Evolutionary conservation across 2,797 vertebrate species (phyloP), one percentile per base, ranked within the genome.

Genomic region (Nasua narica): DNA sequence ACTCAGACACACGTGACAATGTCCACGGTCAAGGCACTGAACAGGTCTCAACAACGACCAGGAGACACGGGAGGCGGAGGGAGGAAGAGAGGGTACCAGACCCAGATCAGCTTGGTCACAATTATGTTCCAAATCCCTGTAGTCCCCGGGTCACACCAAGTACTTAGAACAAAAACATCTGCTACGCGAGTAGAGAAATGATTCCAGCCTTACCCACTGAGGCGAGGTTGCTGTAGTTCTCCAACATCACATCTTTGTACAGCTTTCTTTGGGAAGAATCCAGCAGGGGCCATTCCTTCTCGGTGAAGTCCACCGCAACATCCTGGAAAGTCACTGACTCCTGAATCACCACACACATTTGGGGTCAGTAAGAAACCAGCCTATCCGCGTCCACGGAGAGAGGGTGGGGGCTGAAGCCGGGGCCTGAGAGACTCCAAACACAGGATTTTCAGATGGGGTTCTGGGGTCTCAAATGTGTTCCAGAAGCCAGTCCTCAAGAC

Each of bases 181-280:
- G 25, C 27, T 29, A 48, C 32, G 29, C 2, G 13, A 84, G 25
- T 4, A 3, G 27, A 76, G 35, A 87, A 70, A 37, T 0, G n/a
- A 16, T 4, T 23, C 54, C 10, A 48, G 87, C 67, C 95, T 95
- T 93, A 98, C 97, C 98, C 18, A 98, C 52, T 0, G 93, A 97
- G 18, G 92, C 79, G 18, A 98, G 95, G 92, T 96, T 97, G 76
- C 90, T 97, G 2, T 98, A 98, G 94, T 98, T 98, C 94, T 98
- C 97, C 83, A 98, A n/a, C 98, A 98, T 98, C 77, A 98, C 95
- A 35, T 98, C 96, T 46, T 96, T 97, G 69, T 98, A 98, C 12
- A 98, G 88, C 48, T 97, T 97, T 54, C 97, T 96, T 88, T 98
- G 97, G 32, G 95, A 95, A 62, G 95, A 96, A 86, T 97, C 97